Conservation (phyloP, 2,888 invertebrate species). For the Neuroscelio doddi region DNA sequence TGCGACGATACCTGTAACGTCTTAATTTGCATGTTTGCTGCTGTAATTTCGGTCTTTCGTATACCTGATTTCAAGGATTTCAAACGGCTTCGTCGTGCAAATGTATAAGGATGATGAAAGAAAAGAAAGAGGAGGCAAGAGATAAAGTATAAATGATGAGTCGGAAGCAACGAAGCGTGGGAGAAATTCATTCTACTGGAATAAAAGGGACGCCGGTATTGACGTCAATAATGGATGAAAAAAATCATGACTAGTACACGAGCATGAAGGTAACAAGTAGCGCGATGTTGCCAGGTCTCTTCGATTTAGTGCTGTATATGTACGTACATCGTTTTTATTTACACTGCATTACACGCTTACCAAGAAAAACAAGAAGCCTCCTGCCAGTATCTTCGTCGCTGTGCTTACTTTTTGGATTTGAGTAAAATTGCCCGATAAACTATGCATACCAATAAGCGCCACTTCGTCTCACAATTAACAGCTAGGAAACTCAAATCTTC, state of each 20-base stretch:
- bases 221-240: conserved; percentile 21
- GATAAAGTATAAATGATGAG: conserved; percentile 31
- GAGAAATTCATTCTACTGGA: conserved; percentile 42
- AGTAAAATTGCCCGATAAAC: conserved; percentile 4
- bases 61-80: conserved; percentile 25
- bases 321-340: conserved; percentile 58
- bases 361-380: conserved; percentile 61
- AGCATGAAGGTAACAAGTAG: conserved; percentile 49
- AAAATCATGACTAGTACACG: conserved; percentile 29
- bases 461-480: conserved; percentile 12
- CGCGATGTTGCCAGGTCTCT: conserved; percentile 58
- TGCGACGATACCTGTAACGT: conserved; percentile 30
- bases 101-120: too few species aligned
- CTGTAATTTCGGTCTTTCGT: conserved; percentile 21
- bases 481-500: background rate
- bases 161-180: conserved; percentile 38
- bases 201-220: conserved; percentile 16
- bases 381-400: conserved; percentile 16
- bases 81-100: conserved; percentile 9
- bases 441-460: conserved; percentile 7
- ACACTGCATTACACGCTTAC: conserved; percentile 65
- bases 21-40: conserved; percentile 41
- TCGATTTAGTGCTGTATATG: conserved; percentile 40
- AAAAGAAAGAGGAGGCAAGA: conserved; percentile 14
- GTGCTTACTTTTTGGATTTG: conserved; percentile 2